phyloP scores from a whole-genome alignment of 37 sponge, comb jelly and placozoan species.

The Haliclona indistincta region DNA sequence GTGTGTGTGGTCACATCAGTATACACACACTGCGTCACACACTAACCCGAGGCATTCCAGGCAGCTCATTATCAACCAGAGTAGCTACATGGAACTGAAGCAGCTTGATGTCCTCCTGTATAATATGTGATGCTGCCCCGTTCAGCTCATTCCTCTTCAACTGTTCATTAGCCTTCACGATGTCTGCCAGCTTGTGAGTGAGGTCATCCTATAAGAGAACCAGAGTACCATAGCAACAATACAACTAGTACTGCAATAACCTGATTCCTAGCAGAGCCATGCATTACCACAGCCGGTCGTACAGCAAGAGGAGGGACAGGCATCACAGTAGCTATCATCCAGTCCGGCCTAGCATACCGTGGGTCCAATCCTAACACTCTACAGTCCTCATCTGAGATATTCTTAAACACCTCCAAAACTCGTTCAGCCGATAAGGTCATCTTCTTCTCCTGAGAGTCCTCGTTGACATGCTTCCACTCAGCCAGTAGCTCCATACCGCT shows the following conservation, averaged over 20 bases:
- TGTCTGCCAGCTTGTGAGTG: conserved; percentile 98
- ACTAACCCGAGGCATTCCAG: conserved; percentile 88
- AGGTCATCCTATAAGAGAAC: conserved; percentile 82
- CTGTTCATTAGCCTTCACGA: conserved; percentile 97
- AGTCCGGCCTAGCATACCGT: conserved; percentile 90
- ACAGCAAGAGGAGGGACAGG: conserved; percentile 97
- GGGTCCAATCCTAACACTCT: conserved; percentile 90
- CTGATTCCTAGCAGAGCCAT: conserved; percentile 90
- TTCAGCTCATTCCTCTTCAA: conserved; percentile 93
- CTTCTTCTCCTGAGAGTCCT: conserved; percentile 97
- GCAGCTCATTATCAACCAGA: conserved; percentile 95
- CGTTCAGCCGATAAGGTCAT: conserved; percentile 87
- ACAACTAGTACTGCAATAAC: conserved; percentile 27
- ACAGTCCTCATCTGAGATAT: conserved; percentile 94
- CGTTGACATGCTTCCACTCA: conserved; percentile 95
- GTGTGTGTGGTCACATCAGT: conserved; percentile 4
- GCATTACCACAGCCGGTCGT: conserved; percentile 96
- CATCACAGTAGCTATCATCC: conserved; percentile 94
- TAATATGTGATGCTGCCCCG: conserved; percentile 98
- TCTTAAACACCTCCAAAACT: conserved; percentile 93
- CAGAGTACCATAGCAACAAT: neutral
- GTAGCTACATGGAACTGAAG: conserved; percentile 98
- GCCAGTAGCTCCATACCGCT: conserved; percentile 90
- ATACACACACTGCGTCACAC: too few relatives aligned
- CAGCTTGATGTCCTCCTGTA: conserved; percentile 94